Conservation (phyloP, 2,888 invertebrate species). For the Dynastes maya region DNA sequence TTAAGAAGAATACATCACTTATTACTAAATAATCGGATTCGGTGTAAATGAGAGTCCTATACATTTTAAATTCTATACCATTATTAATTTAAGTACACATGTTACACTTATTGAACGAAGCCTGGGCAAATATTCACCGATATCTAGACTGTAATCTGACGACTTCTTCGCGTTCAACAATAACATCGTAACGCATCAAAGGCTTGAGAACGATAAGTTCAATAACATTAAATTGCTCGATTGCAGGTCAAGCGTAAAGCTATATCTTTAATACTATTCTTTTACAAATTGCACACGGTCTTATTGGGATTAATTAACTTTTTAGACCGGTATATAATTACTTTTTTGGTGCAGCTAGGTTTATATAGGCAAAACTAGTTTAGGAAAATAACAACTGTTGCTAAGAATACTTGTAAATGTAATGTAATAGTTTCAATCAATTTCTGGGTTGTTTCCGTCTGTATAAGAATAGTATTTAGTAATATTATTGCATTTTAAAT, state of each 20-base stretch:
- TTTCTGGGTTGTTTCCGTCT: too few species aligned
- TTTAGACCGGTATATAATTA: neutral
- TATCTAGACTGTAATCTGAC: constrained; percentile 29
- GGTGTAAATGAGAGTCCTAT: too few species aligned
- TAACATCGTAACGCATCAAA: constrained; percentile 51
- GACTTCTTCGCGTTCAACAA: constrained; percentile 46
- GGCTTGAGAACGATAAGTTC: constrained; percentile 49
- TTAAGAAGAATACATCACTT: too few species aligned
- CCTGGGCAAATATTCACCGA: constrained; percentile 6
- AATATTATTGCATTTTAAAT: too few species aligned
- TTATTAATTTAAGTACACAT: neutral
- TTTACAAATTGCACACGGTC: constrained; percentile 20
- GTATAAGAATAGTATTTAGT: too few species aligned
- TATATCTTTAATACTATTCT: constrained; percentile 34
- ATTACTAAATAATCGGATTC: too few species aligned
- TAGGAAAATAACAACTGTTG: too few species aligned
- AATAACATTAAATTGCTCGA: constrained; percentile 50
- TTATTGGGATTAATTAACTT: constrained; percentile 1
- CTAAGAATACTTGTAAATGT: too few species aligned
- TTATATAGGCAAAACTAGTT: neutral
- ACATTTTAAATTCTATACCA: neutral
- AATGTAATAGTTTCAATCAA: too few species aligned
- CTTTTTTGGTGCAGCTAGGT: neutral
- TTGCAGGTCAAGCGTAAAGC: constrained; percentile 38
- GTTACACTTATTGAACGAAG: constrained; percentile 14